Percentiles rank a stretch among this genome's conserved stretches.
Conservation (phyloP, 2,113 vertebrate species). For the Xerus inauris region DNA sequence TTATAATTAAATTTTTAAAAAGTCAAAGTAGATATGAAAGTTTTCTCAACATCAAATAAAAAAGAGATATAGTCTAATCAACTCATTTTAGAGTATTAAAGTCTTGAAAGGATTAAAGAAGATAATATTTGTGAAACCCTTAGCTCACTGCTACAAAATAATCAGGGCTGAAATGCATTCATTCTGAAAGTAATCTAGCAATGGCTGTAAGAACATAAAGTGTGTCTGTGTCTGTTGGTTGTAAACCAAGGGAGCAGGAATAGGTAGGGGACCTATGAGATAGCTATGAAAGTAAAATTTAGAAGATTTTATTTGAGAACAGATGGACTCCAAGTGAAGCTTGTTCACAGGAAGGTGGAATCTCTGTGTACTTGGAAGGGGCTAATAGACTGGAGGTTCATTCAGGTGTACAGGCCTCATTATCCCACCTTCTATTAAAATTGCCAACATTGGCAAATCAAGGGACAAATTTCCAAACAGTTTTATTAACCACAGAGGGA, state of each 20-base stretch:
- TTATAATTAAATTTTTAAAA: not conserved
- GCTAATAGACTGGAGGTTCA: no score
- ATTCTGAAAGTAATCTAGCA: not conserved
- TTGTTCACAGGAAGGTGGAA: not conserved
- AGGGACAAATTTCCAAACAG: not conserved
- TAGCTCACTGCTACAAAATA: not conserved
- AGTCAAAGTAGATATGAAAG: not conserved
- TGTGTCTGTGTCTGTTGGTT: not conserved
- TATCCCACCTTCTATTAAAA: not conserved
- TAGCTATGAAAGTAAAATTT: not conserved
- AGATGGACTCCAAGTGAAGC: not conserved
- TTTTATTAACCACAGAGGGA: not conserved
- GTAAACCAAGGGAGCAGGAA: rapidly evolving
- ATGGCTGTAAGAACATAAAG: not conserved
- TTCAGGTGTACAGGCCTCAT: not conserved
- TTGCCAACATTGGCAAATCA: not conserved
- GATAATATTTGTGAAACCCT: not conserved
- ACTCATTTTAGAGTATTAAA: not conserved
- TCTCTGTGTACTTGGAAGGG: not conserved
- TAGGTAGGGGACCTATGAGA: not conserved
- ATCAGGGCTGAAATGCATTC: not conserved
- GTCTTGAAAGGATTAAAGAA: not conserved
- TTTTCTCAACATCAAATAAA: not conserved
- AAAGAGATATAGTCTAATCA: not conserved
- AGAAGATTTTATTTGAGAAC: not conserved